Conservation (phyloP, 2,797 vertebrate genomes). For the Lophius americanus region DNA sequence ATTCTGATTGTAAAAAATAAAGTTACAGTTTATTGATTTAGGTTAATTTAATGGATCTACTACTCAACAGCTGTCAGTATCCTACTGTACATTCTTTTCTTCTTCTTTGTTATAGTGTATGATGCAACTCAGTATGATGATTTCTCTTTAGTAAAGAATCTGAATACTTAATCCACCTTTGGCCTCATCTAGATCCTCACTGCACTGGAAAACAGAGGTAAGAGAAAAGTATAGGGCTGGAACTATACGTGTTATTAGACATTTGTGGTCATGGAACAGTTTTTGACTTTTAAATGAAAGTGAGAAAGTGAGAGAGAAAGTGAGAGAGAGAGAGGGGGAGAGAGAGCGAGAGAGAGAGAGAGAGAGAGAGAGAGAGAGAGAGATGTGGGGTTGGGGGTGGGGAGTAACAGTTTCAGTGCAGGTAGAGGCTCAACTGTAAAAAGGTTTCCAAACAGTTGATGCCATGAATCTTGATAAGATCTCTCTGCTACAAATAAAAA, state of each 20-base stretch:
- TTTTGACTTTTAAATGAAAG: slow-evolving; percentile 11
- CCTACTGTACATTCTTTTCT: no score
- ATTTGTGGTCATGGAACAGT: slow-evolving; percentile 16
- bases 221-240: neutral
- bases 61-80: no score
- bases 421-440: slow-evolving; percentile 32
- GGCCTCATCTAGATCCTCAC: neutral
- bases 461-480: slow-evolving; percentile 66
- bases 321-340: no score
- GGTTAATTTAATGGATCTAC: no score
- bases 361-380: slow-evolving; percentile 9
- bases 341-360: neutral
- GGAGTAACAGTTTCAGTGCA: slow-evolving; percentile 8
- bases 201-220: slow-evolving; percentile 1
- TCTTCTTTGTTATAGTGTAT: no score
- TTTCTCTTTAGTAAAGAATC: no score
- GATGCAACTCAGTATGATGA: no score
- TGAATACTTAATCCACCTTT: no score
- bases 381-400: neutral
- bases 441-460: slow-evolving; percentile 68
- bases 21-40: no score
- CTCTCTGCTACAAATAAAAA: slow-evolving; percentile 76
- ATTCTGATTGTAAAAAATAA: no score
- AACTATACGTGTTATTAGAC: slow-evolving; percentile 8
- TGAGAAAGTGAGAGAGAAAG: no score